Evolutionary conservation across 1,140 invertebrate species (phyloP).

Genomic region (Lysiphlebus fabarum): DNA sequence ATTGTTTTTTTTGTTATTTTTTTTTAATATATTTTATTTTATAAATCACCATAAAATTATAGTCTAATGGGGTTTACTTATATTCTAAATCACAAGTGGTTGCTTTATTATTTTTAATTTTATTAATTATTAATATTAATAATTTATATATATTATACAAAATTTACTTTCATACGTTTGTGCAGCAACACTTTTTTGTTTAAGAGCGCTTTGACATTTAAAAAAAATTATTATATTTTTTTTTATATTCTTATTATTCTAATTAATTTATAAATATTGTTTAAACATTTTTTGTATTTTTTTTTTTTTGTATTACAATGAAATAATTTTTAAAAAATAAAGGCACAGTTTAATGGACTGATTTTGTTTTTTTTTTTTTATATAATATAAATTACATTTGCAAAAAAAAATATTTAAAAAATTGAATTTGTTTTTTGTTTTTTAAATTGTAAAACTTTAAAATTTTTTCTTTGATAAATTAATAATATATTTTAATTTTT

Average conservation of each 20-base stretch:
- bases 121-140: conserved; percentile 36
- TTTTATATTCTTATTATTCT: conserved; percentile 6
- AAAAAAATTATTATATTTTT: too few relatives aligned
- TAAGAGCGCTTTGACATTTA: conserved; percentile 6
- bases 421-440: too few relatives aligned
- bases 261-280: too few relatives aligned
- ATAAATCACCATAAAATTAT: conserved; percentile 29
- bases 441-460: neutral
- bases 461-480: neutral
- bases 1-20: neutral
- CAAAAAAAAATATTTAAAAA: neutral
- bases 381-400: conserved; percentile 20
- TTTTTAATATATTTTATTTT: conserved; percentile 7
- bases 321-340: conserved; percentile 12
- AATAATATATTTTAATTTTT: too few relatives aligned
- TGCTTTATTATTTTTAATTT: conserved; percentile 41
- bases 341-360: conserved; percentile 20
- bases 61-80: conserved; percentile 46
- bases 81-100: conserved; percentile 53
- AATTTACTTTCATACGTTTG: conserved; percentile 22
- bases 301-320: too few relatives aligned
- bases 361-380: too few relatives aligned
- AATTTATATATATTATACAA: too few relatives aligned
- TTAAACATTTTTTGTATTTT: too few relatives aligned
- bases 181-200: conserved; percentile 16